Evolutionary conservation across 2,797 vertebrate genomes (phyloP), one percentile per base, ranked within the genome.

Genomic region (Hydrolagus colliei): DNA sequence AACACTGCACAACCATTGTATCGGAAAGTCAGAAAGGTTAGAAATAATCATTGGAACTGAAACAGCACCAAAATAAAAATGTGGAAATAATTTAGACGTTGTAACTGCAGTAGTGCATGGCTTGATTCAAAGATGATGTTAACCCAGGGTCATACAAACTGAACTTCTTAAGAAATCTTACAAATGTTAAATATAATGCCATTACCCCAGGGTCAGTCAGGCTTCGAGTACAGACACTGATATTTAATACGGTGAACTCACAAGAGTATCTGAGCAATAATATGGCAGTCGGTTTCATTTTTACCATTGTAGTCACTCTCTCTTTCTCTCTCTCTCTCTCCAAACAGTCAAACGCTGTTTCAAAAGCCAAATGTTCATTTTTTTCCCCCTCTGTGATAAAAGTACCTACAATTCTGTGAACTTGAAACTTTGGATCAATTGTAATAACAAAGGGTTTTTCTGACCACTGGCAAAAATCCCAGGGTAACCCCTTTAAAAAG

Each of bases 41-140:
- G 18, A 76, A 61, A 59, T 59, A 74, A 13, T 52, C 18, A 75
- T 16, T 18, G 35, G 27, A 73, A 52, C 18, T 52, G 41, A 52
- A 52, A 52, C 41, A 52, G 41, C 41, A 52, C 41, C 35, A 14
- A 13, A 78, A 62, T 62, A 79, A 7, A 27, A 1, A 80, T 63
- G 13, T 80, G 62, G 22, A 80, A 65, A 80, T 65, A 80, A 80
- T 80, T 80, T 80, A 65, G 10, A 65, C 7, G n/a, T 32, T 65
- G 11, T 63, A 67, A 65, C 22, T 63, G 61, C 22, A n/a, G 9
- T 20, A 65, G 32, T 65, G 77, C 61, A 65, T 65, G 22, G 65
- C 32, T 80, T 80, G 0, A 27, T 80, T 80, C 62, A 65, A 22
- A 32, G 22, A 80, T 80, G 32, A 16, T 32, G 62, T 14, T 32